These are phyloP conservation scores for Marisa cornuarietis DNA, from an alignment of 1,140 invertebrate genomes.

Conservation along the genomic window DNA sequence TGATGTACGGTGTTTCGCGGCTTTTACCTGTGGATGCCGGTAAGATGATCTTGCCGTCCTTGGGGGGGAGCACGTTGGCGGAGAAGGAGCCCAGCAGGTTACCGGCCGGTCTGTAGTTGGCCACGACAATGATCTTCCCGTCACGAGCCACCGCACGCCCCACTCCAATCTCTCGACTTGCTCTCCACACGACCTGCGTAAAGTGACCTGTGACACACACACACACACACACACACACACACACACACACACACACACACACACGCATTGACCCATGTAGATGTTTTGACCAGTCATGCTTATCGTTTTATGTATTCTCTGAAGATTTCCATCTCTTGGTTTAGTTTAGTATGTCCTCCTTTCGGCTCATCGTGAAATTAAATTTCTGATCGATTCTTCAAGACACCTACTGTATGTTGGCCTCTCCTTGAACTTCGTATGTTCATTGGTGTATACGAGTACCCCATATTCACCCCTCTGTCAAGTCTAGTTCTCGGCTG, in stretches of 20 bases:
- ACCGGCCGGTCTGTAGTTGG: conserved; percentile 87
- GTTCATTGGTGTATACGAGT: no score
- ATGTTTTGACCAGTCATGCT: background rate
- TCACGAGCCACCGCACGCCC: conserved; percentile 72
- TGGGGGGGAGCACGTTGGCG: conserved; percentile 71
- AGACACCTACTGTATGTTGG: conserved; percentile 76
- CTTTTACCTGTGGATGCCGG: background rate
- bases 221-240: conserved; percentile 9
- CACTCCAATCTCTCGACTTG: conserved; percentile 77
- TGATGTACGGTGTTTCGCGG: no score
- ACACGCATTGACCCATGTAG: background rate
- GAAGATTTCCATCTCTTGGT: no score
- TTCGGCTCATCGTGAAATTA: conserved; percentile 24
- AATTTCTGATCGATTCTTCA: conserved; percentile 27
- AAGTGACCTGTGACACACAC: conserved; percentile 46
- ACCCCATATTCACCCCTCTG: background rate
- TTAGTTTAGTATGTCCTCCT: background rate
- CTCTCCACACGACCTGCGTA: conserved; percentile 73
- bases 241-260: conserved; percentile 21
- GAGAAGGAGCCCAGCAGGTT: conserved; percentile 80
- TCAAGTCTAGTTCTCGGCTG: background rate
- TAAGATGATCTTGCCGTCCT: conserved; percentile 3
- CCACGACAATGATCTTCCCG: conserved; percentile 80
- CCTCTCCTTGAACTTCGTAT: conserved; percentile 40
- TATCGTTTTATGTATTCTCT: no score